Conservation (phyloP, 2,113 vertebrate species). For the Platichthys stellatus region DNA sequence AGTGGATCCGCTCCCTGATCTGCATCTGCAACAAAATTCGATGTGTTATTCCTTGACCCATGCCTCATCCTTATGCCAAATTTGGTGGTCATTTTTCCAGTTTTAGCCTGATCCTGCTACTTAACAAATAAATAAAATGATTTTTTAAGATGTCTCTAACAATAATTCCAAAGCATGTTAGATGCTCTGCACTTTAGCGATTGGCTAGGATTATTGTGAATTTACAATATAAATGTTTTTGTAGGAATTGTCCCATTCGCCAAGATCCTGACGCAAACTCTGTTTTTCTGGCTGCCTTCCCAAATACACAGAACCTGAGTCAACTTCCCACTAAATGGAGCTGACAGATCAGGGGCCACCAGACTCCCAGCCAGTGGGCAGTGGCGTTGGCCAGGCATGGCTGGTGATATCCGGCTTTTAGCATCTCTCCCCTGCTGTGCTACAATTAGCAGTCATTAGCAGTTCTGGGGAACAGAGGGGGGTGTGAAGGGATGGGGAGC, state of each 20-base stretch:
- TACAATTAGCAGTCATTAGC: slow-evolving; percentile 83
- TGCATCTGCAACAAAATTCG: too few species aligned
- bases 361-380: slow-evolving; percentile 45
- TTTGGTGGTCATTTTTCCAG: too few species aligned
- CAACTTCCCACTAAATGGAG: slow-evolving; percentile 51
- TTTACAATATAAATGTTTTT: neutral
- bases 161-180: too few species aligned
- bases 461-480: slow-evolving; percentile 53
- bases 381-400: slow-evolving; percentile 51
- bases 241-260: neutral
- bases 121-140: neutral
- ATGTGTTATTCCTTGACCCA: too few species aligned
- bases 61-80: too few species aligned
- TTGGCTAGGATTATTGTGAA: neutral
- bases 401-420: slow-evolving; percentile 57
- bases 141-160: too few species aligned
- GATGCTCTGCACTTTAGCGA: neutral
- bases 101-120: neutral
- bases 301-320: slow-evolving; percentile 55
- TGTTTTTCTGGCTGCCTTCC: slow-evolving; percentile 37
- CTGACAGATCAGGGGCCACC: slow-evolving; percentile 62
- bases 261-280: neutral
- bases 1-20: too few species aligned
- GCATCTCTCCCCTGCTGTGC: slow-evolving; percentile 61
- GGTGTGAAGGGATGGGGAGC: slow-evolving; percentile 13